phyloP scores from a whole-genome alignment of 2,888 invertebrate genomes.

The Agrochola macilenta region DNA sequence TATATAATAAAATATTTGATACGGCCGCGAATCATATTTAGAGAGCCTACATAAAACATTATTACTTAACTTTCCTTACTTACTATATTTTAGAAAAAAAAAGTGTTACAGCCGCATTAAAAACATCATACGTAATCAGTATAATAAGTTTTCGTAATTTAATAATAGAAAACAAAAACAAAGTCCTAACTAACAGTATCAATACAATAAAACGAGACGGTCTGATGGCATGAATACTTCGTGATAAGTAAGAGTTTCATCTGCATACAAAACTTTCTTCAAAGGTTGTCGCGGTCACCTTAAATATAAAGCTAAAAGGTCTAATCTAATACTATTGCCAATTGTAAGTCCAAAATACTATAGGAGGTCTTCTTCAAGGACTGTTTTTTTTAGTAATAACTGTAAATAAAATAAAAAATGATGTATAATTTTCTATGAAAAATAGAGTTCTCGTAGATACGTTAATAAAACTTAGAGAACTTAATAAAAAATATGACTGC shows the following conservation, averaged over 20 bases:
- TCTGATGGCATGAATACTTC: constrained; percentile 33
- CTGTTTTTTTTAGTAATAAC: background rate
- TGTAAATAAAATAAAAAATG: background rate
- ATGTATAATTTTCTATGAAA: background rate
- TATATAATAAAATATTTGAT: too few species aligned
- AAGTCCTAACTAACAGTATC: constrained; percentile 19
- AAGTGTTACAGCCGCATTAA: background rate
- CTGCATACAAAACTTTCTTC: constrained; percentile 32
- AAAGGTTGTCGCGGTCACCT: constrained; percentile 46
- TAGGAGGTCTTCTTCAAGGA: background rate
- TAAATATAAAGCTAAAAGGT: constrained; percentile 14
- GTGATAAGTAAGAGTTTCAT: background rate
- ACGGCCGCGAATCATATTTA: too few species aligned
- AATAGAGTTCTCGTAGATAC: background rate
- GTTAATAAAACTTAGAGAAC: too few species aligned
- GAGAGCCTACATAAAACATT: background rate
- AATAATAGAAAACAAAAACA: constrained; percentile 32
- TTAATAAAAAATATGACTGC: background rate
- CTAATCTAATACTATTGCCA: background rate
- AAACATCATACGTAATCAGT: constrained; percentile 7
- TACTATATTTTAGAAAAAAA: background rate
- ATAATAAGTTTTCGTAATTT: constrained; percentile 12
- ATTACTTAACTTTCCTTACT: too few species aligned
- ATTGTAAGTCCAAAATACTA: background rate
- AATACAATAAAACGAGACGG: constrained; percentile 18